Evolutionary conservation across 1,140 invertebrate species (phyloP).

Genomic region (Ceratina japonica): DNA sequence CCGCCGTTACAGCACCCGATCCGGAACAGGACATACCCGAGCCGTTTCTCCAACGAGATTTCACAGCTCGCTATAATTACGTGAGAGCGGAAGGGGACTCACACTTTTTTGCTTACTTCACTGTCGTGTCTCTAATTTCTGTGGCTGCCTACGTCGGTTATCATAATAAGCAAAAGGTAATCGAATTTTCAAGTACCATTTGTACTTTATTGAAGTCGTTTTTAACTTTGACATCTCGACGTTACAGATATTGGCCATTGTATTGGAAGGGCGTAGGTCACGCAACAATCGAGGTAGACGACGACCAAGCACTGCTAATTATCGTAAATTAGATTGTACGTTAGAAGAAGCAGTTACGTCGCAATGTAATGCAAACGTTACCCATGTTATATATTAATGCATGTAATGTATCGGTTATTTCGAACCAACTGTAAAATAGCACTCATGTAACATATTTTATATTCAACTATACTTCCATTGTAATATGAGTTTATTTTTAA

Average conservation of each 20-base stretch:
- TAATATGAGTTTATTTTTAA: slow-evolving; percentile 54
- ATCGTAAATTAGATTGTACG: slow-evolving; percentile 83
- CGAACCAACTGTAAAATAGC: slow-evolving; percentile 58
- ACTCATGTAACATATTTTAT: slow-evolving; percentile 61
- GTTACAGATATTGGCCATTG: slow-evolving; percentile 81
- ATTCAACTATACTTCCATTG: slow-evolving; percentile 52
- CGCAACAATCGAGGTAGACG: slow-evolving; percentile 76
- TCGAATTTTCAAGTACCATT: not conserved
- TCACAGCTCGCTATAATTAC: slow-evolving; percentile 24
- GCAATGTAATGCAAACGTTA: slow-evolving; percentile 77
- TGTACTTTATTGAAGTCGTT: not conserved
- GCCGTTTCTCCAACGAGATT: slow-evolving; percentile 15
- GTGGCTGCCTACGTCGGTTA: slow-evolving; percentile 83
- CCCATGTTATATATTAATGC: slow-evolving; percentile 78
- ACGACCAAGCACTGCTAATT: slow-evolving; percentile 81
- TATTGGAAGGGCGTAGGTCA: slow-evolving; percentile 81
- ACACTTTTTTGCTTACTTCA: slow-evolving; percentile 84
- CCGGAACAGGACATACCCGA: slow-evolving; percentile 29
- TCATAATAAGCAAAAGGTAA: slow-evolving; percentile 86
- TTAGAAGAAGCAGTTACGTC: slow-evolving; percentile 83
- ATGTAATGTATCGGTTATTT: slow-evolving; percentile 45
- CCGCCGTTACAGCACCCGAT: slow-evolving; percentile 16
- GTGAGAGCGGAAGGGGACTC: slow-evolving; percentile 75
- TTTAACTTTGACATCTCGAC: slow-evolving; percentile 26
- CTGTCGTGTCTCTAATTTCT: slow-evolving; percentile 81